A percentile compares a stretch with the other conserved stretches of the same genome.
These are phyloP conservation scores for Leguminivora glycinivorella DNA, from an alignment of 1,140 invertebrate genomes.

Conservation along the genomic window DNA sequence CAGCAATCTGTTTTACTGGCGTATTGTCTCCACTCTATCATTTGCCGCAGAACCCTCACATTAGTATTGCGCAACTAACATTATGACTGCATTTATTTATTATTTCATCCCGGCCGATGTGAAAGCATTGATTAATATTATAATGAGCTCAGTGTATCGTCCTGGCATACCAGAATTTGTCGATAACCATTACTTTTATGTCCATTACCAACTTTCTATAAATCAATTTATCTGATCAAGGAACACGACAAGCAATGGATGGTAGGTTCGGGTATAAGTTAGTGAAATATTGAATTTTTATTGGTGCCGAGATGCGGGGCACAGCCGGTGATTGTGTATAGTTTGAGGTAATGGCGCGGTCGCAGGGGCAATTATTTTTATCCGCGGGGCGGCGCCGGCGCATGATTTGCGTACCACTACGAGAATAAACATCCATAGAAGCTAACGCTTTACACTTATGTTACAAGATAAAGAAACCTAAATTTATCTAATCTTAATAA, in stretches of 20 bases:
- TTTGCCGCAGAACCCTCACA: conserved; percentile 46
- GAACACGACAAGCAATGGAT: neutral
- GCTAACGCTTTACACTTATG: neutral
- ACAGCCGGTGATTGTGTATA: conserved; percentile 67
- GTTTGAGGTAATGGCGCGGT: conserved; percentile 70
- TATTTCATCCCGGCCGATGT: conserved; percentile 58
- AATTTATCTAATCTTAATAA: too few relatives aligned
- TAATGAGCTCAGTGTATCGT: conserved; percentile 62
- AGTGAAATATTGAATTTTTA: conserved; percentile 28
- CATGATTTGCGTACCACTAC: conserved; percentile 14
- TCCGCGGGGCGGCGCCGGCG: conserved; percentile 36
- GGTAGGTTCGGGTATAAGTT: neutral
- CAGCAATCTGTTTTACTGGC: conserved; percentile 15
- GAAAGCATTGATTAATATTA: conserved; percentile 75
- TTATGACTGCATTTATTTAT: conserved; percentile 57
- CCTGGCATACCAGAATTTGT: conserved; percentile 33
- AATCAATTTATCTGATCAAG: neutral
- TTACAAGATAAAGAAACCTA: too few relatives aligned
- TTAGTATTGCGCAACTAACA: conserved; percentile 60
- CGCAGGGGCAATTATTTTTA: conserved; percentile 69
- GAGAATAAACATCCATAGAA: conserved; percentile 12
- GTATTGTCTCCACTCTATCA: conserved; percentile 47
- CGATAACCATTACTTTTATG: neutral
- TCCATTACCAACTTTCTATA: neutral
- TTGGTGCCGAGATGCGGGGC: conserved; percentile 34